phyloP scores from a whole-genome alignment of 2,888 invertebrate species.

The Masnerella sp. region DNA sequence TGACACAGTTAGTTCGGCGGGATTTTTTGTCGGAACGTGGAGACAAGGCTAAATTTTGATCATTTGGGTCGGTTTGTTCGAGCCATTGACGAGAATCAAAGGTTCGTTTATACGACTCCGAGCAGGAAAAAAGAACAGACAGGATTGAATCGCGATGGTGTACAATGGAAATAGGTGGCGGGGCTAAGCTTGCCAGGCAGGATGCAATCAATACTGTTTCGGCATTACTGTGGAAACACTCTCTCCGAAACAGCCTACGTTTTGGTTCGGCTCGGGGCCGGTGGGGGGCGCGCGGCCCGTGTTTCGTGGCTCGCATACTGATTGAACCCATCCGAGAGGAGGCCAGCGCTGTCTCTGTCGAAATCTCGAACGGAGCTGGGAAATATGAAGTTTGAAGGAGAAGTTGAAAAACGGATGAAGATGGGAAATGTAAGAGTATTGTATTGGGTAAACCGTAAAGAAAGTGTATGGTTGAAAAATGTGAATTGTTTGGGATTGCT shows the following conservation, averaged over 20 bases:
- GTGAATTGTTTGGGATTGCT: no score
- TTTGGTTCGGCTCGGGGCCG: conserved; percentile 65
- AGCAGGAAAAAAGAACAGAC: conserved; percentile 20
- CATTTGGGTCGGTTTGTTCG: conserved; percentile 9
- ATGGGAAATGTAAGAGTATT: no score
- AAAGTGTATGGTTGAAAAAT: no score
- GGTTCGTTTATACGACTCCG: conserved; percentile 8
- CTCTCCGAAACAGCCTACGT: conserved; percentile 75
- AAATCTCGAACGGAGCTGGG: no score
- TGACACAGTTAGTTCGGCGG: no score
- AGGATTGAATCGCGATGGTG: conserved; percentile 46
- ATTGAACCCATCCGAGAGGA: conserved; percentile 70
- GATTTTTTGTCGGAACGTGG: no score
- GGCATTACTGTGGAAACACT: conserved; percentile 77
- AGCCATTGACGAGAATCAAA: conserved; percentile 26
- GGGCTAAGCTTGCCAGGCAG: conserved; percentile 70
- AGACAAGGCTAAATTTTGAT: conserved; percentile 7
- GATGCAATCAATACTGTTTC: conserved; percentile 77
- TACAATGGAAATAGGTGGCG: conserved; percentile 66
- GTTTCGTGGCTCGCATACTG: conserved; percentile 77
- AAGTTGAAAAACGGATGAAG: no score
- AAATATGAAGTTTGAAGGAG: no score
- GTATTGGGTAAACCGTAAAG: no score
- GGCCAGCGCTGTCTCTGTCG: conserved; percentile 68
- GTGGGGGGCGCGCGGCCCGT: conserved; percentile 53